These are phyloP conservation scores for Eulithis prunata DNA, from an alignment of 2,888 invertebrate species.

Conservation along the genomic window DNA sequence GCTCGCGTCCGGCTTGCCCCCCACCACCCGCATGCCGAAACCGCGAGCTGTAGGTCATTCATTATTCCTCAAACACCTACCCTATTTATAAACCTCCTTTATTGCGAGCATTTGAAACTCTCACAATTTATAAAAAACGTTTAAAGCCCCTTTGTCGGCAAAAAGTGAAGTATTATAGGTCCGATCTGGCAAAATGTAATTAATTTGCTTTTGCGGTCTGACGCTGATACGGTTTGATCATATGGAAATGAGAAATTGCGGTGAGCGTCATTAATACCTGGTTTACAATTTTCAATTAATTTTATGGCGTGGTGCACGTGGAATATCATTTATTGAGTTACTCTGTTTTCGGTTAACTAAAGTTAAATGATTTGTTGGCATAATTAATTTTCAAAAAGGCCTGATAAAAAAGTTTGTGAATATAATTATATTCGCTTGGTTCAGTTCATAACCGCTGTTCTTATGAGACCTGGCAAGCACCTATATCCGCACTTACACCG, in stretches of 20 bases:
- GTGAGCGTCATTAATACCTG: constrained; percentile 15
- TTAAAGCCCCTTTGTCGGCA: constrained; percentile 35
- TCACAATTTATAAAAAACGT: constrained; percentile 35
- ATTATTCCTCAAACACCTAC: constrained; percentile 46
- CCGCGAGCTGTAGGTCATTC: constrained; percentile 88
- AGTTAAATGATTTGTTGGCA: too few species aligned
- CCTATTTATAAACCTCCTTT: constrained; percentile 31
- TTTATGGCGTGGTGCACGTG: constrained; percentile 10
- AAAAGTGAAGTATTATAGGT: constrained; percentile 33
- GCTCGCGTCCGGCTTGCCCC: constrained; percentile 94
- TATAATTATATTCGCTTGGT: not conserved
- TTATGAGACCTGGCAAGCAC: not conserved
- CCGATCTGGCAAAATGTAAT: constrained; percentile 32
- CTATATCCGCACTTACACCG: constrained; percentile 87
- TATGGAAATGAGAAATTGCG: constrained; percentile 27
- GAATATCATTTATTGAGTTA: constrained; percentile 13
- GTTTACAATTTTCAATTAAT: constrained; percentile 21
- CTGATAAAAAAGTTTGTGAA: not conserved
- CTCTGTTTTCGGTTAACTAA: not conserved
- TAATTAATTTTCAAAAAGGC: not conserved
- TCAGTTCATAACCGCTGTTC: not conserved
- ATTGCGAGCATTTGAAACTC: constrained; percentile 40
- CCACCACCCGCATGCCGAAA: constrained; percentile 97
- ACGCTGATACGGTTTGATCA: constrained; percentile 29
- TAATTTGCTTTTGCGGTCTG: constrained; percentile 25